Evolutionary conservation across 2,888 invertebrate genomes (phyloP), one percentile per base, ranked within the genome.

Genomic region (Volucella zonaria): DNA sequence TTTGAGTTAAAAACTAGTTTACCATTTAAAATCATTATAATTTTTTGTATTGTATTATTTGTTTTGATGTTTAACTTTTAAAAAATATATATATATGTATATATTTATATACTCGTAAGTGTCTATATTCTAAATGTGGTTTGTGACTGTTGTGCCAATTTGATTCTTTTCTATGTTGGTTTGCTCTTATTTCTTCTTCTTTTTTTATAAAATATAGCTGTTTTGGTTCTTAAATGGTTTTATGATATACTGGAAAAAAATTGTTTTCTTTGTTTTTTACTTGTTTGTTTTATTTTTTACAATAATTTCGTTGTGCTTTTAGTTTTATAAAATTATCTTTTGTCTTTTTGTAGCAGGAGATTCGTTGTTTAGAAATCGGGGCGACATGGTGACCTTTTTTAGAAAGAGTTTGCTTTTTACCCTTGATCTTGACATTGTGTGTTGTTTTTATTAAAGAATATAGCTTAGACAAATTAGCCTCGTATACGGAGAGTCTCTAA

Each of bases 131-230:
- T 66, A 82, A 51, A 71, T 73, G 56, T 64, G 58, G 49, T 79
- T 85, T 85, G 80, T 77, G 79, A 83, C 75, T 82, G 79, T 83
- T 83, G 75, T 79, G 70, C 49, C 70, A 79, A 75, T 70, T 67
- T 31, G 6, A 6, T 31, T 31, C 31, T 31, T n/a, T 54, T 62
- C 31, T 71, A 45, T 52, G 15, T 54, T 67, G 23, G 56, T 40
- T 43, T 82, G 31, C 31, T 59, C 11, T 11, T n/a, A 6, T 61
- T 71, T 31, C 18, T 8, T 38, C n/a, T 42, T 40, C 49, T 67
- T 47, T 40, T 43, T 79, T 62, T 58, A 43, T 47, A 73, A 74
- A 64, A 73, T 77, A 62, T 71, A 71, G 31, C 54, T 64, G 47
- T 45, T 40, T 68, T 49, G 23, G 40, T 47, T 54, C 56, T 64